A percentile compares a stretch with the other conserved stretches of the same genome.
phyloP scores from a whole-genome alignment of 2,113 vertebrate genomes.

The Argyrosomus japonicus region DNA sequence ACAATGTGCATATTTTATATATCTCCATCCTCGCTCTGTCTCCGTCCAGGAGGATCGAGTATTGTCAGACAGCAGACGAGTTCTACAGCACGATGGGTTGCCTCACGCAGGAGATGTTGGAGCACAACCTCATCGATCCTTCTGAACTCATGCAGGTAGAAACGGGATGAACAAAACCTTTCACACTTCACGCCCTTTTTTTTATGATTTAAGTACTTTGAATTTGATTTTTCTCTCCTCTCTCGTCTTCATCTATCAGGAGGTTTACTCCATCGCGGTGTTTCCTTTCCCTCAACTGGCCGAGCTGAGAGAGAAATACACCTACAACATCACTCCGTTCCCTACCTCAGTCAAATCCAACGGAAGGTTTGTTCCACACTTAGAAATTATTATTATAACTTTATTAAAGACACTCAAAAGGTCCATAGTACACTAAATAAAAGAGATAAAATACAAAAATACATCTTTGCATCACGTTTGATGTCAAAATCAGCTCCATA shows the following conservation, averaged over 20 bases:
- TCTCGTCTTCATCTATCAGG: constrained; percentile 79
- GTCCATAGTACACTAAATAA: no score
- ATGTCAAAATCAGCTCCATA: no score
- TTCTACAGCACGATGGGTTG: constrained; percentile 98
- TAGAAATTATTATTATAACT: no score
- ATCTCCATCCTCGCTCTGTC: neutral
- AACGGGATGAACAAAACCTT: neutral
- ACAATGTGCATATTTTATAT: neutral
- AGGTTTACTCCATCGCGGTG: constrained; percentile 95
- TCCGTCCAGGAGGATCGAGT: constrained; percentile 89
- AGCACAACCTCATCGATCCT: constrained; percentile 91
- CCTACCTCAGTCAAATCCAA: constrained; percentile 90
- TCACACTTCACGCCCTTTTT: no score
- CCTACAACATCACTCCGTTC: constrained; percentile 98
- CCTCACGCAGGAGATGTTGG: constrained; percentile 97
- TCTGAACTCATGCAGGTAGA: constrained; percentile 95
- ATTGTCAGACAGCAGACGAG: constrained; percentile 95
- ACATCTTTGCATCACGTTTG: no score
- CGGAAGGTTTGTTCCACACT: constrained; percentile 83
- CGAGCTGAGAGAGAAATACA: constrained; percentile 98
- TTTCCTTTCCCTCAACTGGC: constrained; percentile 97
- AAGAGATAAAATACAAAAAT: no score
- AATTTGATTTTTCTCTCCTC: neutral
- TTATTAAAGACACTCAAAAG: no score
- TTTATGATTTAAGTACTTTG: no score